Evolutionary conservation across 2,797 vertebrate genomes (phyloP).

Genomic region (Taenioides sp.): DNA sequence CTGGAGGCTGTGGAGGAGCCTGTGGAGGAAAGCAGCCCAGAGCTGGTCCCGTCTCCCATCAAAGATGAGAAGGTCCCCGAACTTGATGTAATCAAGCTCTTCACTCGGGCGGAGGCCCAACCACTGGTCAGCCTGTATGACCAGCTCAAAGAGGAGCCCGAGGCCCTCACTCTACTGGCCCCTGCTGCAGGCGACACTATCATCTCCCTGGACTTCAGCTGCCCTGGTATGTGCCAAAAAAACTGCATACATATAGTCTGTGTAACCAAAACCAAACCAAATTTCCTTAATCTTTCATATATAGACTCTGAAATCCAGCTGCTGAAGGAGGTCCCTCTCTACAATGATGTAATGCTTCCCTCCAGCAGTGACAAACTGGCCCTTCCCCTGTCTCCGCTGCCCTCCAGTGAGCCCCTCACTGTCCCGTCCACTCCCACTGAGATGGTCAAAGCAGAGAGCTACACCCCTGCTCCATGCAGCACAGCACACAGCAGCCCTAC

Average conservation of each 20-base stretch:
- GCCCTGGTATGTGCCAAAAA: conserved; percentile 76
- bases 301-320: conserved; percentile 85
- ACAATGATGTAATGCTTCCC: conserved; percentile 97
- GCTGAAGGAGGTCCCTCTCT: conserved; percentile 88
- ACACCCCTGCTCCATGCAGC: conserved; percentile 70
- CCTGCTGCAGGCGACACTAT: conserved; percentile 95
- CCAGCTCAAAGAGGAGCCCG: conserved; percentile 88
- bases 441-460: conserved; percentile 79
- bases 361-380: conserved; percentile 86
- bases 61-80: conserved; percentile 64
- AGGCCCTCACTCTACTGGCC: conserved; percentile 89
- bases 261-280: background rate
- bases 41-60: conserved; percentile 7
- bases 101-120: conserved; percentile 74
- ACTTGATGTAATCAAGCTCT: conserved; percentile 82
- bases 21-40: conserved; percentile 14
- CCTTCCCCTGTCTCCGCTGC: conserved; percentile 82
- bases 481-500: conserved; percentile 77
- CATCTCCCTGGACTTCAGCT: conserved; percentile 89
- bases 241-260: background rate
- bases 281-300: conserved; percentile 5
- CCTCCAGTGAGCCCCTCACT: conserved; percentile 81
- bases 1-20: conserved; percentile 21
- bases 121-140: conserved; percentile 85
- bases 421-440: conserved; percentile 77